Evolutionary conservation across 2,888 invertebrate species (phyloP).

Genomic region (Lymantria monacha): DNA sequence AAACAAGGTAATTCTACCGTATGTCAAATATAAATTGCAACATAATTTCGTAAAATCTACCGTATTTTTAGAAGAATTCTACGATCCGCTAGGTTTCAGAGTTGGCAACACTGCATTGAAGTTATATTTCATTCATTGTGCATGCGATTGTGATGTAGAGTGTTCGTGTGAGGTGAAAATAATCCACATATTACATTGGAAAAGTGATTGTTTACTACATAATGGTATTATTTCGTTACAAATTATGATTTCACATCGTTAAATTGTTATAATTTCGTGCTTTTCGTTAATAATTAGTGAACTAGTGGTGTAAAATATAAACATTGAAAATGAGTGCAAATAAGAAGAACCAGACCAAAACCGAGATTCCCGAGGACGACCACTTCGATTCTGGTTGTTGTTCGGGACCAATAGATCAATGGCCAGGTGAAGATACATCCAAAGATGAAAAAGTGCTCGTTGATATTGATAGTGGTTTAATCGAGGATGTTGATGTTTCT

Average conservation of each 20-base stretch:
- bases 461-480: constrained; percentile 43
- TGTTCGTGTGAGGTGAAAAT: constrained; percentile 27
- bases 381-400: constrained; percentile 66
- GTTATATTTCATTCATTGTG: constrained; percentile 44
- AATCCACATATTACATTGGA: too few relatives aligned
- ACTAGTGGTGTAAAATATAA: constrained; percentile 40
- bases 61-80: too few relatives aligned
- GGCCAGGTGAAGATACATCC: constrained; percentile 37
- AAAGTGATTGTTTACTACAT: constrained; percentile 8
- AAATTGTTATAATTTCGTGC: constrained; percentile 12
- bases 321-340: constrained; percentile 67
- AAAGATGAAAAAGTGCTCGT: constrained; percentile 44
- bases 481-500: constrained; percentile 84
- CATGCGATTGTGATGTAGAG: constrained; percentile 41
- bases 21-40: too few relatives aligned
- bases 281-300: constrained; percentile 13
- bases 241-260: constrained; percentile 56
- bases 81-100: too few relatives aligned
- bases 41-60: too few relatives aligned
- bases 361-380: constrained; percentile 58
- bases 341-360: constrained; percentile 57
- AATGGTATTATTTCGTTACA: constrained; percentile 26
- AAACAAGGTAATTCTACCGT: too few relatives aligned
- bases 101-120: too few relatives aligned
- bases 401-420: constrained; percentile 42